Conservation (phyloP, 2,888 invertebrate genomes). For the Mesorhabditis belari region DNA sequence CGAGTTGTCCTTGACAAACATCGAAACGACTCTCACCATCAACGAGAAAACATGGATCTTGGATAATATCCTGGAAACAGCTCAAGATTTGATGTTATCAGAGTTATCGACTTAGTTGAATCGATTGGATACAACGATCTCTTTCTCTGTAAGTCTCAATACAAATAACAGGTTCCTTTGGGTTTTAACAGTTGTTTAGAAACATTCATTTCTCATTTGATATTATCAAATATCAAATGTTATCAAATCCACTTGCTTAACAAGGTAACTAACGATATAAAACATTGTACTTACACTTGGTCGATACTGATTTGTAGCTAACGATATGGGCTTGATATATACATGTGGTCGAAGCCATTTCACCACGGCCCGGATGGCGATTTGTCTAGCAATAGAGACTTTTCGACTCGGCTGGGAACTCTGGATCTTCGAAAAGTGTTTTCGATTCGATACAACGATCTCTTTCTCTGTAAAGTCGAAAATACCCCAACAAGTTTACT, state of each 20-base stretch:
- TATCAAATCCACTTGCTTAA: not conserved
- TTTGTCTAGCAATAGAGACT: conserved; percentile 79
- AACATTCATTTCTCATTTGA: too few species aligned
- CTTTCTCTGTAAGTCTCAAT: too few species aligned
- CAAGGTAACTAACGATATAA: too few species aligned
- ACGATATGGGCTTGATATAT: too few species aligned
- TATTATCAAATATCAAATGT: not conserved
- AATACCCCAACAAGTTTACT: too few species aligned
- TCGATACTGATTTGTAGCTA: too few species aligned
- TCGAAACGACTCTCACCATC: conserved; percentile 94
- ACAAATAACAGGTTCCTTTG: not conserved
- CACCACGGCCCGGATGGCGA: conserved; percentile 75
- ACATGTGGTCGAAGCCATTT: conserved; percentile 81
- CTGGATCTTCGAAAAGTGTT: conserved; percentile 64
- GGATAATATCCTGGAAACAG: conserved; percentile 69
- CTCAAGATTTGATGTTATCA: too few species aligned
- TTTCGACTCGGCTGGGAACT: conserved; percentile 74
- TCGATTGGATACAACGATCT: too few species aligned
- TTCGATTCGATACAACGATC: conserved; percentile 65
- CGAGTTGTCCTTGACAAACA: conserved; percentile 59
- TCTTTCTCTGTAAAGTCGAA: conserved; percentile 64
- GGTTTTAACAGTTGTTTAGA: not conserved
- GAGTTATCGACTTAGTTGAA: too few species aligned
- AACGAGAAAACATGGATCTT: conserved; percentile 80
- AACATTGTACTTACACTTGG: too few species aligned